Evolutionary conservation across 2,888 invertebrate genomes (phyloP).

Genomic region (Suillia variegata): DNA sequence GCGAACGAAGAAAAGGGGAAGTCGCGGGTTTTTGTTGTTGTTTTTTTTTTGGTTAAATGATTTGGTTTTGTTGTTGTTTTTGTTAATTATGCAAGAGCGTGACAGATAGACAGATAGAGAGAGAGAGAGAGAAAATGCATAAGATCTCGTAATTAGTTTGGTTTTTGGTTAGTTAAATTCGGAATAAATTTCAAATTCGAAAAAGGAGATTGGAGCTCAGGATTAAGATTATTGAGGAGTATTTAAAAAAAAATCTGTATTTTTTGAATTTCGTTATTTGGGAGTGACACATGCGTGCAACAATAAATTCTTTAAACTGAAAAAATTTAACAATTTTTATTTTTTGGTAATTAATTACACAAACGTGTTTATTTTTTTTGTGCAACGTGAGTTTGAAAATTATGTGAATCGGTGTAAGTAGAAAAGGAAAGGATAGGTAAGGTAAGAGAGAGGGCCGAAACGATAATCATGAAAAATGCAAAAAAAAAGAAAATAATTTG

Average conservation of each 20-base stretch:
- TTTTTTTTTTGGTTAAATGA: conserved; percentile 49
- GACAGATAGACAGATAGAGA: too few species aligned
- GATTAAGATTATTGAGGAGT: conserved; percentile 10
- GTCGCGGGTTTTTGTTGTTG: conserved; percentile 42
- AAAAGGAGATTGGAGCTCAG: conserved; percentile 6
- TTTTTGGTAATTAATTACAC: too few species aligned
- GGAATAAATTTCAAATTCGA: conserved; percentile 7
- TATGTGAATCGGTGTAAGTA: background rate
- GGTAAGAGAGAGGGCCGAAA: background rate
- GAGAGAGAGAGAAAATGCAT: too few species aligned
- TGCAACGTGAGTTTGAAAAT: background rate
- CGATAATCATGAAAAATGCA: too few species aligned
- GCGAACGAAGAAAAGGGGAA: conserved; percentile 51
- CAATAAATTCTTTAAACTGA: background rate
- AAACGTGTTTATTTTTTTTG: too few species aligned
- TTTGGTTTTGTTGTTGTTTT: conserved; percentile 27
- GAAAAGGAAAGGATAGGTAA: background rate
- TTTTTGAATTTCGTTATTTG: too few species aligned
- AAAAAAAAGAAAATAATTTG: conserved; percentile 22
- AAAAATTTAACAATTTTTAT: too few species aligned
- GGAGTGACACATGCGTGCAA: background rate
- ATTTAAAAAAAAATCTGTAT: background rate
- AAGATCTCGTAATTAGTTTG: background rate
- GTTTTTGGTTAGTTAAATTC: too few species aligned
- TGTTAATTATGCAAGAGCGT: conserved; percentile 20